Base-by-base conservation (phyloP, 2,113 vertebrate genomes). In the Lagopus leucura region DNA sequence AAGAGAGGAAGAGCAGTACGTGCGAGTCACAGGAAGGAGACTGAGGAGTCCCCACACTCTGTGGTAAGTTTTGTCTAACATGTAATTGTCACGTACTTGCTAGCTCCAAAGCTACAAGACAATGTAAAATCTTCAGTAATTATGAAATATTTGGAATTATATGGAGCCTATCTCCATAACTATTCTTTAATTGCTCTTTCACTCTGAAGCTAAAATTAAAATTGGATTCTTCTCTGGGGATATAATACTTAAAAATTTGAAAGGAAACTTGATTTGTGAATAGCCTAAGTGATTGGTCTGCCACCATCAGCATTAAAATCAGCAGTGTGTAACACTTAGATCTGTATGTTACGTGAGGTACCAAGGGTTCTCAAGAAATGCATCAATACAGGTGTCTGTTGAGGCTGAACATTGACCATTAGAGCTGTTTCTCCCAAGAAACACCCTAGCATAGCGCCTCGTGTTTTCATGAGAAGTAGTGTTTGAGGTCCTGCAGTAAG, bases 21-120 rank as follows among this genome's bases (percentile, higher is more conserved):
- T 2, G 1, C 6, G 30, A 70, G 64, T 87, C 94, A 28, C 70
- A 32, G 84, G 85, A 90, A 47, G 34, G 34, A 6, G 21, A 92
- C 25, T 84, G 50, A 81, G 47, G 8, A 90, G 28, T 63, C 42
- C 13, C 3, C 28, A 17, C 38, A 43, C 57, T 75, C 30, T 5
- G 16, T 36, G 76, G 87, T 94, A 89, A 95, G 95, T 93, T 82
- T 48, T 84, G 66, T 42, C 78, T 95, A 2, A 38, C 45, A 18
- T 89, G 42, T 54, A 21, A 10, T 66, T 89, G 47, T 40, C 38
- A 8, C 13, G 0, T 58, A 8, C 25, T 75, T 54, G 16, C 16
- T 80, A 12, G 27, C 43, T 84, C 32, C 72, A 14, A 43, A 36
- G 40, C 60, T 73, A 6, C 12, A 42, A 69, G 36, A 67, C 18